A percentile compares a stretch with the other conserved stretches of the same genome.
phyloP scores from a whole-genome alignment of 2,113 vertebrate genomes.

The Lontra canadensis region DNA sequence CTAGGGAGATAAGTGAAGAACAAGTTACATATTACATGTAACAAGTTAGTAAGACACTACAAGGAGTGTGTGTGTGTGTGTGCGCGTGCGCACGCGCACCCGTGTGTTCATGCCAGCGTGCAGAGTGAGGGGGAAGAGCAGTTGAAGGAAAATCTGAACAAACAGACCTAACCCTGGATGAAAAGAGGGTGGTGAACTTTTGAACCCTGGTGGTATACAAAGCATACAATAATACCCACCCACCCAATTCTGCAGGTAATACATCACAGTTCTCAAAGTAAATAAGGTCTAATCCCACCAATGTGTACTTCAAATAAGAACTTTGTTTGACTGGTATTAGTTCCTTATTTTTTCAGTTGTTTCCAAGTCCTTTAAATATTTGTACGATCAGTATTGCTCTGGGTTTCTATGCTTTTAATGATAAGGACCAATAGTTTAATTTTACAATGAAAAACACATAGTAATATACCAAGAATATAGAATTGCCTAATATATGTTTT shows the following conservation, averaged over 20 bases:
- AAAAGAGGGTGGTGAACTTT: constrained; percentile 67
- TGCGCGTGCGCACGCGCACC: rapidly evolving
- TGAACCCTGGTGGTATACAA: constrained; percentile 54
- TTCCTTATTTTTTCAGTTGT: constrained; percentile 74
- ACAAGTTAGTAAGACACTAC: neutral
- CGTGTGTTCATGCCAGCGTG: rapidly evolving
- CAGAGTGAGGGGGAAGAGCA: neutral
- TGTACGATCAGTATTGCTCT: constrained; percentile 34
- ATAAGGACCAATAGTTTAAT: constrained; percentile 52
- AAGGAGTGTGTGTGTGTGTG: neutral
- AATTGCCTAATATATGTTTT: constrained; percentile 56
- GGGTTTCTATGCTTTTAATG: constrained; percentile 39
- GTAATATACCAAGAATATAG: neutral
- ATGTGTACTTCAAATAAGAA: constrained; percentile 65
- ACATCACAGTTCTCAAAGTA: constrained; percentile 35
- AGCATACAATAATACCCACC: constrained; percentile 9
- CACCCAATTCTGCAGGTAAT: constrained; percentile 12
- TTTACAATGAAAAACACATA: constrained; percentile 53
- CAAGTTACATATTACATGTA: neutral
- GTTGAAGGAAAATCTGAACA: neutral
- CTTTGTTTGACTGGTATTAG: constrained; percentile 68
- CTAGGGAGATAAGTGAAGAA: neutral
- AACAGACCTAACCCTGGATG: neutral
- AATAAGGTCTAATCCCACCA: constrained; percentile 69
- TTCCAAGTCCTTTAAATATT: constrained; percentile 73